A percentile compares a stretch with the other conserved stretches of the same genome.
Conservation (phyloP, 2,113 vertebrate genomes). For the Zosterops pallidus region DNA sequence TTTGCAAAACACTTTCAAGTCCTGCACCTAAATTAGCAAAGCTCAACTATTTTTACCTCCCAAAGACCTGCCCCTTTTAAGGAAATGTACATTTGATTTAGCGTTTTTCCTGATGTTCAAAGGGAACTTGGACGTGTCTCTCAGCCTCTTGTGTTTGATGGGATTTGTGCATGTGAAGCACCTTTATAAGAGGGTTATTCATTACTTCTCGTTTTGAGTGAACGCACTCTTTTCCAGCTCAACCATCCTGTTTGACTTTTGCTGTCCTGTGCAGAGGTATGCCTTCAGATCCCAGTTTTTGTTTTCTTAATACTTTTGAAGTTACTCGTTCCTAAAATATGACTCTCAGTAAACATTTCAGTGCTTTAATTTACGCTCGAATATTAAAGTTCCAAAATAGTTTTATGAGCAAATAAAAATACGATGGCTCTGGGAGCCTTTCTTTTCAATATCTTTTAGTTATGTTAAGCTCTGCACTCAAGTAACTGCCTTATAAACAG, state of each 20-base stretch:
- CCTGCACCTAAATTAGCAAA: not conserved
- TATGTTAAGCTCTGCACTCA: not conserved
- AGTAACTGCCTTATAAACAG: slow-evolving; percentile 42
- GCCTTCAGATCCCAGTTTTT: slow-evolving; percentile 12
- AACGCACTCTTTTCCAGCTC: not conserved
- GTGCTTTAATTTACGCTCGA: slow-evolving; percentile 21
- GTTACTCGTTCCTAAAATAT: slow-evolving; percentile 48
- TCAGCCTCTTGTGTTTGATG: not conserved
- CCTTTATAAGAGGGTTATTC: slow-evolving; percentile 10
- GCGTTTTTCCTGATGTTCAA: not conserved
- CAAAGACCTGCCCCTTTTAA: not conserved
- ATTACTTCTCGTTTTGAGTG: not conserved
- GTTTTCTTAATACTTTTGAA: slow-evolving; percentile 55
- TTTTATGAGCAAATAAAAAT: slow-evolving; percentile 35
- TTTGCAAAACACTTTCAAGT: not conserved
- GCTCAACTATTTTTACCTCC: slow-evolving; percentile 2
- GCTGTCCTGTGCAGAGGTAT: not conserved
- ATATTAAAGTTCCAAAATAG: slow-evolving; percentile 36
- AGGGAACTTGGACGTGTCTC: not conserved
- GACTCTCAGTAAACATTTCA: slow-evolving; percentile 40
- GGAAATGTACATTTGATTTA: not conserved
- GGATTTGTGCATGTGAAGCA: not conserved
- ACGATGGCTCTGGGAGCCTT: not conserved
- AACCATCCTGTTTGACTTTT: slow-evolving; percentile 21
- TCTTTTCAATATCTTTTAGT: slow-evolving; percentile 22